Conservation (phyloP, 2,797 vertebrate species). For the Acestrorhynchus altus region DNA sequence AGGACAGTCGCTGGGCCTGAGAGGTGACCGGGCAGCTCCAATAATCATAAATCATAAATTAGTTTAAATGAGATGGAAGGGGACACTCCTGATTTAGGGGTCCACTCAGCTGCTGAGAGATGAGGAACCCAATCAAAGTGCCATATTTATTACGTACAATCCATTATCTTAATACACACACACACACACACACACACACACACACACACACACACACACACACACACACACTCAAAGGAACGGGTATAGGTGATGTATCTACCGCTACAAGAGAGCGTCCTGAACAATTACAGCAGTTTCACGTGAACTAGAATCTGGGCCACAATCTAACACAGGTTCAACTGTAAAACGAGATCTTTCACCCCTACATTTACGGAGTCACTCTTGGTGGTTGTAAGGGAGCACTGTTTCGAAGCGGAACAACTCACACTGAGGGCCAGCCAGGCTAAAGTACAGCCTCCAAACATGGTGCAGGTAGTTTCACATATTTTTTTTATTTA, state of each 20-base stretch:
- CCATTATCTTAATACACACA: constrained; percentile 78
- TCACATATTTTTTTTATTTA: no score
- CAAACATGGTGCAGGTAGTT: no score
- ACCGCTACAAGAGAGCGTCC: no score
- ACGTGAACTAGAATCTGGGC: no score
- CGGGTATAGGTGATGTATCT: constrained; percentile 10
- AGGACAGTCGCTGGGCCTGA: constrained; percentile 71
- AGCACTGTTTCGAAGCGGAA: no score
- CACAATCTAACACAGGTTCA: no score
- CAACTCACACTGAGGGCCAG: no score
- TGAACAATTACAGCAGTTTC: constrained; percentile 9
- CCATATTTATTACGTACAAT: constrained; percentile 76
- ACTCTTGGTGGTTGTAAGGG: no score
- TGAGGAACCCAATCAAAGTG: constrained; percentile 78
- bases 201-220: constrained; percentile 41
- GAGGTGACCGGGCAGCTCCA: constrained; percentile 78
- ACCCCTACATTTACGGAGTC: no score
- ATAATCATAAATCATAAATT: constrained; percentile 82
- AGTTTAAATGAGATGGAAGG: constrained; percentile 79
- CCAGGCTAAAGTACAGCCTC: no score
- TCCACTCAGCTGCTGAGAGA: constrained; percentile 65
- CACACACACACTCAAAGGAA: constrained; percentile 17
- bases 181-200: constrained; percentile 23
- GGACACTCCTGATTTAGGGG: constrained; percentile 74
- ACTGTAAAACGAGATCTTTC: no score